Percentiles rank a stretch among this genome's conserved stretches.
Conservation (phyloP, 1,140 invertebrate species). For the Triops longicaudatus region DNA sequence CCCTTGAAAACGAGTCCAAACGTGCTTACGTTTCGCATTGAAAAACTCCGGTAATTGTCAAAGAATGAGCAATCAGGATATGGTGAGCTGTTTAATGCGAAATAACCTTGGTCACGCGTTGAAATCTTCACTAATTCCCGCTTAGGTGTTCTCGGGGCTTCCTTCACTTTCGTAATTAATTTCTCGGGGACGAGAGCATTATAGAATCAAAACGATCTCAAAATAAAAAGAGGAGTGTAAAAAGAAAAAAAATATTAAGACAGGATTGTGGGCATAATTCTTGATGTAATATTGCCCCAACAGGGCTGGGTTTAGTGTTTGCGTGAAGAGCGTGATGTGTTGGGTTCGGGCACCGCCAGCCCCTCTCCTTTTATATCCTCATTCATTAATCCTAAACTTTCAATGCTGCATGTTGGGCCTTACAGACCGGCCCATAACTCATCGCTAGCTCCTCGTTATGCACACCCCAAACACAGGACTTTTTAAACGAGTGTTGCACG, state of each 20-base stretch:
- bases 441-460: conserved; percentile 10
- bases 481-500: conserved; percentile 9
- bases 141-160: not conserved
- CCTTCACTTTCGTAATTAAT: not conserved
- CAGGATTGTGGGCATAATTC: conserved; percentile 11
- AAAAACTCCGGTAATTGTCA: no score
- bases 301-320: conserved; percentile 2
- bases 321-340: conserved; percentile 9
- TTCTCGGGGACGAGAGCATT: not conserved
- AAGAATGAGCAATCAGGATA: no score
- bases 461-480: conserved; percentile 10
- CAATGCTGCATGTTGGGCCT: conserved; percentile 10
- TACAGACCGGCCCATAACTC: conserved; percentile 14
- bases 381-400: conserved; percentile 16
- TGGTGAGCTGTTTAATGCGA: no score
- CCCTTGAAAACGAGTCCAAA: no score
- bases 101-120: not conserved
- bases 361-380: conserved; percentile 14
- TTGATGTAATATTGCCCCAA: conserved; percentile 12
- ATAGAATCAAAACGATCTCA: not conserved
- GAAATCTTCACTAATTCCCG: not conserved
- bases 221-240: not conserved
- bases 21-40: no score
- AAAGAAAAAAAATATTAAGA: not conserved
- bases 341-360: conserved; percentile 13